Evolutionary conservation across 92 coral and sea anemone genomes (phyloP).

Genomic region (Nematostella vectensis): DNA sequence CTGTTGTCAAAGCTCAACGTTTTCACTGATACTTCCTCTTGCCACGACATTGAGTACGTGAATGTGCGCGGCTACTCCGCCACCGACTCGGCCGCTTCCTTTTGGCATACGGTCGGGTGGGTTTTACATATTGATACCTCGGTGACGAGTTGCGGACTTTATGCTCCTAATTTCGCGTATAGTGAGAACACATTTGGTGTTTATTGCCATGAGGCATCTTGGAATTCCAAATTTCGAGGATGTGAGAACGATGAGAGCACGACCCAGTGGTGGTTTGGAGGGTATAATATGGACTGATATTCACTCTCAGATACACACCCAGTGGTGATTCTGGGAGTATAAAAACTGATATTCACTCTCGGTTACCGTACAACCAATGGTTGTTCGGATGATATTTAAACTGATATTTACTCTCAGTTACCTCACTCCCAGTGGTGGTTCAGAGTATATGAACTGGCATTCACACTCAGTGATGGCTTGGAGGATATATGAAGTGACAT

Average conservation of each 20-base stretch:
- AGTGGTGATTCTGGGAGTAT: too few relatives aligned
- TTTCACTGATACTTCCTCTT: neutral
- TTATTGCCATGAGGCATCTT: neutral
- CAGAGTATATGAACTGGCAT: too few relatives aligned
- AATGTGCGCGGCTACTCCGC: neutral
- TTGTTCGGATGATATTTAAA: too few relatives aligned
- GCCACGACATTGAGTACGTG: neutral
- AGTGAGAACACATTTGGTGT: neutral
- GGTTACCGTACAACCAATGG: too few relatives aligned
- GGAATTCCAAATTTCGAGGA: neutral
- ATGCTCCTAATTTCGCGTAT: neutral
- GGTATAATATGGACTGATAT: neutral
- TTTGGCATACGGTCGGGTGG: neutral
- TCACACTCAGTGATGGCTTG: too few relatives aligned
- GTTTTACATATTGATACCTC: neutral
- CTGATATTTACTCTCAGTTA: too few relatives aligned
- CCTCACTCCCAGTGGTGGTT: too few relatives aligned
- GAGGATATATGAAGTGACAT: too few relatives aligned
- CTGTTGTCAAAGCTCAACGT: neutral
- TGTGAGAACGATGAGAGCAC: neutral
- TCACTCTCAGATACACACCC: too few relatives aligned
- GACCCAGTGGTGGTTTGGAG: neutral
- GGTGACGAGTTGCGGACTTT: neutral
- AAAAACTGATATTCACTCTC: too few relatives aligned
- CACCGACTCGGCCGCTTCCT: neutral